phyloP scores from a whole-genome alignment of 2,888 invertebrate species.

The Mallateleia sp. region DNA sequence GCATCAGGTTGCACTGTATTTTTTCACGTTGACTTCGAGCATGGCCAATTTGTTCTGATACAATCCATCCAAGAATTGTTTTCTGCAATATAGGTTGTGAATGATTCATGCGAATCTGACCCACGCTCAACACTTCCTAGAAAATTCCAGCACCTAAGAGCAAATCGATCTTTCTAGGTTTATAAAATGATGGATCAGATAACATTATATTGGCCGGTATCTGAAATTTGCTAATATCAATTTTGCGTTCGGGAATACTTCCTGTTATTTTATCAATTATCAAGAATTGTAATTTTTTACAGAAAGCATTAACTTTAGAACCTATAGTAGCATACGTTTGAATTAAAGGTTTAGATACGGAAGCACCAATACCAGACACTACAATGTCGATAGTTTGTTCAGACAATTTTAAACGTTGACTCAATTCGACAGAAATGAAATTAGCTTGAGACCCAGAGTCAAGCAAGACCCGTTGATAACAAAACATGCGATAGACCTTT shows the following conservation, averaged over 20 bases:
- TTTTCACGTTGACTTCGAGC: too few species aligned
- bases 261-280: neutral
- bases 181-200: slow-evolving; percentile 5
- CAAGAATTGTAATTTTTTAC: neutral
- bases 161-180: slow-evolving; percentile 1
- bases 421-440: slow-evolving; percentile 6
- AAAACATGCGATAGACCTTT: neutral
- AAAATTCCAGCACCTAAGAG: slow-evolving; percentile 5
- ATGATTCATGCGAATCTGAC: slow-evolving; percentile 5
- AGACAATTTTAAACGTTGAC: neutral
- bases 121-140: neutral
- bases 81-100: slow-evolving; percentile 47
- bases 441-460: slow-evolving; percentile 9
- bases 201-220: slow-evolving; percentile 2
- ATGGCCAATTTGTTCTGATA: slow-evolving; percentile 41
- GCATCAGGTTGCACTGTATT: too few species aligned
- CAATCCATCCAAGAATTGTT: slow-evolving; percentile 49
- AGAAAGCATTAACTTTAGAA: neutral
- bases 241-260: neutral
- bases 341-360: neutral
- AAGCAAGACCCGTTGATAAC: neutral
- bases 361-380: neutral
- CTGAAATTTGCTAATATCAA: neutral
- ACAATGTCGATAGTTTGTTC: neutral
- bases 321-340: neutral